Base-by-base conservation (phyloP, 92 coral and sea anemone species). In the Blastomussa wellsi region DNA sequence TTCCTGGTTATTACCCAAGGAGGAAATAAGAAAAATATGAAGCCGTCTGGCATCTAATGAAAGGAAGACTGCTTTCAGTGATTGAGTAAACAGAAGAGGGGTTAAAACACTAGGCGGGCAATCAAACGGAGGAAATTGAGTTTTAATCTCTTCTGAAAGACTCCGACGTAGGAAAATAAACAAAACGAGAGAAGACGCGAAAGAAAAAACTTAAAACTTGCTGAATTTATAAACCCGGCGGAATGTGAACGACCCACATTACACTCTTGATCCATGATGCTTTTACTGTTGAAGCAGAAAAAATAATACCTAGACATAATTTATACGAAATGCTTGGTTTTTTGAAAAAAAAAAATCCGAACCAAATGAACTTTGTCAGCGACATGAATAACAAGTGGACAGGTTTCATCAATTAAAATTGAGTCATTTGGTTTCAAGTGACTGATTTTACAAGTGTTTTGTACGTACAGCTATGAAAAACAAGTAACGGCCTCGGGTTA, bases 91-190 rank as follows among this genome's bases (percentile, higher is more conserved):
- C 87, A 83, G 26, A 29, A 26, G 28, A 22, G 62, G n/a, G 11
- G 33, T 22, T 11, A 74, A 39, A 39, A 31, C 29, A 29, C 5
- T n/a, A 17, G 42, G 59, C 33, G 35, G 44, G 78, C 62, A 39
- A 59, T 74, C 28, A 41, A 73, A 74, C 69, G 37, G 28, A 53
- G 72, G 80, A 83, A 74, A 83, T 83, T 62, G 74, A 74, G 74
- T 74, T 59, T 74, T 83, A 83, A 83, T 55, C 87, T 83, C 65
- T 75, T 28, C 72, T 17, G 73, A 60, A 74, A 55, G 11, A 29
- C 3, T 12, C 81, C 80, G 37, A 62, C 47, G 35, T 38, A 49
- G 32, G 64, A 75, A 44, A 42, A 74, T 74, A 60, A 42, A 74
- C 80, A 60, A 42, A 41, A n/a, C 31, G 44, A 31, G 68, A 24